Base-by-base conservation (phyloP, 2,113 vertebrate species). In the Cyanoramphus novaezelandiae region DNA sequence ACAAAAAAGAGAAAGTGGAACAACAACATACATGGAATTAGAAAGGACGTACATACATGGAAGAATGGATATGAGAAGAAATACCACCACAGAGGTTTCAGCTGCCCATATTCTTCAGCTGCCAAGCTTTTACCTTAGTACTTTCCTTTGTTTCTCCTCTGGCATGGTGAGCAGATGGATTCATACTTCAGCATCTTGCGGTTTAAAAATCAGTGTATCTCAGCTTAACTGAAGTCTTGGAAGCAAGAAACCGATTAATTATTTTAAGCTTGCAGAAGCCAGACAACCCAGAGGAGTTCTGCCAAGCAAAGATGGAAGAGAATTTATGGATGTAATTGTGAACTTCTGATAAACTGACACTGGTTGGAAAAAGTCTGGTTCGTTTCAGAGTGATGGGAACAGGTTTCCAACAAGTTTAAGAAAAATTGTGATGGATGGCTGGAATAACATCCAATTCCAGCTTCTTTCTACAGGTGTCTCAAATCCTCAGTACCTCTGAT, bases 221-320 rank as follows among this genome's bases (percentile, higher is more conserved):
- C 77, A 82, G 92, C 80, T 93, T 93, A 92, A 90, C 60, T 90
- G 65, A 97, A 93, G 70, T 57, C 93, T 96, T 94, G 83, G 88
- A 96, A 88, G 72, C 43, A 86, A 93, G 62, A 94, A 92, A 86
- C 16, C 3, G 5, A 87, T 95, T 96, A 80, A 95, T 96, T 95
- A 92, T 96, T 95, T 95, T 92, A 92, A 94, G 64, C 76, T 79
- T 92, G 37, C 76, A 94, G 88, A 94, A 95, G 92, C 59, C 68
- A 94, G 88, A 83, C 79, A 81, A 81, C 31, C 44, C 85, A 88
- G 63, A 91, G 50, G 17, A 94, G 17, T 60, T 93, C 60, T 94
- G 88, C 64, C 93, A 95, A 92, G 71, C 43, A 71, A 96, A 92
- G 68, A 74, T 17, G 43, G 59, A 86, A 74, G 4, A 86, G 62